Conservation (phyloP, 2,113 vertebrate genomes). For the Rhinolophus sinicus region DNA sequence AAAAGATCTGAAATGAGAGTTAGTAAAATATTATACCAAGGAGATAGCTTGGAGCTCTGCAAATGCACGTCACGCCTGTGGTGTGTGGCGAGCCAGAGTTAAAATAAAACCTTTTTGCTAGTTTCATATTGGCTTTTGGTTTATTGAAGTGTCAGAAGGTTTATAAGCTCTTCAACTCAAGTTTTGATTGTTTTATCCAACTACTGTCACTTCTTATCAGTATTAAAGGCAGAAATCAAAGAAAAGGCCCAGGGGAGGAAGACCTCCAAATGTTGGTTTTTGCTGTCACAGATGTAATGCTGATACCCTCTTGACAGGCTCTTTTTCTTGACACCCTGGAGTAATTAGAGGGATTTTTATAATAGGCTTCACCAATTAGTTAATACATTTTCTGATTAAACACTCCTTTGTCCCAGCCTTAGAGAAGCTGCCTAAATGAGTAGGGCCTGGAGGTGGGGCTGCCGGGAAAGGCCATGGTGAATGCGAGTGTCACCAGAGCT, state of each 20-base stretch:
- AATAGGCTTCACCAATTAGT: slow-evolving; percentile 78
- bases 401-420: slow-evolving; percentile 51
- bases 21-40: slow-evolving; percentile 79
- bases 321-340: slow-evolving; percentile 60
- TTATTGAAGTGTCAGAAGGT: slow-evolving; percentile 89
- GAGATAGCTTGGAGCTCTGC: slow-evolving; percentile 70
- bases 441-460: too few species aligned
- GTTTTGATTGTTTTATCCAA: slow-evolving; percentile 89
- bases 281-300: slow-evolving; percentile 73
- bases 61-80: slow-evolving; percentile 43
- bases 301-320: slow-evolving; percentile 70
- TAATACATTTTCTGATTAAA: slow-evolving; percentile 66
- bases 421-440: background rate
- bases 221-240: slow-evolving; percentile 87
- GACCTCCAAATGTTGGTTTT: slow-evolving; percentile 64
- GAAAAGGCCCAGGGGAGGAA: slow-evolving; percentile 77
- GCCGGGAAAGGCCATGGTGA: fast-evolving
- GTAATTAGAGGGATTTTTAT: slow-evolving; percentile 74
- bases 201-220: slow-evolving; percentile 89
- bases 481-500: background rate
- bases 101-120: slow-evolving; percentile 74
- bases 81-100: slow-evolving; percentile 69
- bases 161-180: slow-evolving; percentile 88
- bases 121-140: slow-evolving; percentile 84
- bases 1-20: slow-evolving; percentile 83